Evolutionary conservation across 2,797 vertebrate genomes (phyloP).

Genomic region (Onychomys arenicola): DNA sequence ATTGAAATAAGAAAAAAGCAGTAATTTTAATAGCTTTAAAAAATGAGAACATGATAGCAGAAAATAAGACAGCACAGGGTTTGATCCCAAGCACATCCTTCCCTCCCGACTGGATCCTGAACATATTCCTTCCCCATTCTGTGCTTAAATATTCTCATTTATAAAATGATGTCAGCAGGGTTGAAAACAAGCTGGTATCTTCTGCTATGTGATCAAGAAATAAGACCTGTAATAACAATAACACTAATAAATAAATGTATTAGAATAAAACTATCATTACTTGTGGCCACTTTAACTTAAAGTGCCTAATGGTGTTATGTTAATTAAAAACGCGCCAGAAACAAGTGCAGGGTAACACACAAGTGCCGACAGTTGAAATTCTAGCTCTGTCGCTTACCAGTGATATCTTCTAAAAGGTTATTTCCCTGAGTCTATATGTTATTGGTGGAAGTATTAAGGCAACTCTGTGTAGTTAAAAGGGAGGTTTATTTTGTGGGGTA

Average conservation of each 20-base stretch:
- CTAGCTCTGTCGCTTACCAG: background rate
- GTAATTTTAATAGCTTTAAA: background rate
- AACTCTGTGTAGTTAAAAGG: no score
- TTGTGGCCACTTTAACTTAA: conserved; percentile 25
- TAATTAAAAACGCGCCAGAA: background rate
- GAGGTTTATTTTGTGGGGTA: no score
- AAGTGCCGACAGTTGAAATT: background rate
- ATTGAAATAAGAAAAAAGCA: background rate
- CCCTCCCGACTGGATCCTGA: background rate
- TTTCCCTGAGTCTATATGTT: background rate
- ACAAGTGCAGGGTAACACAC: background rate
- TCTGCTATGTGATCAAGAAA: conserved; percentile 49
- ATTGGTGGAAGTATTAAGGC: no score
- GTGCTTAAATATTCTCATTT: conserved; percentile 6
- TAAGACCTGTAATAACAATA: background rate
- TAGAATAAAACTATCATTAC: background rate
- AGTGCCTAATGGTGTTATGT: conserved; percentile 10
- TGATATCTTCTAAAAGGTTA: background rate
- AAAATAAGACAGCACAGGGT: background rate
- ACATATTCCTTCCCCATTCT: background rate
- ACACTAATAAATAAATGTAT: background rate
- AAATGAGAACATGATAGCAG: background rate
- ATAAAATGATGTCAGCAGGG: background rate
- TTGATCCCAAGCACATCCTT: background rate
- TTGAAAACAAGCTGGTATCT: background rate